Conservation (phyloP, 2,113 vertebrate species). For the Cyprinodon brontotheroides region DNA sequence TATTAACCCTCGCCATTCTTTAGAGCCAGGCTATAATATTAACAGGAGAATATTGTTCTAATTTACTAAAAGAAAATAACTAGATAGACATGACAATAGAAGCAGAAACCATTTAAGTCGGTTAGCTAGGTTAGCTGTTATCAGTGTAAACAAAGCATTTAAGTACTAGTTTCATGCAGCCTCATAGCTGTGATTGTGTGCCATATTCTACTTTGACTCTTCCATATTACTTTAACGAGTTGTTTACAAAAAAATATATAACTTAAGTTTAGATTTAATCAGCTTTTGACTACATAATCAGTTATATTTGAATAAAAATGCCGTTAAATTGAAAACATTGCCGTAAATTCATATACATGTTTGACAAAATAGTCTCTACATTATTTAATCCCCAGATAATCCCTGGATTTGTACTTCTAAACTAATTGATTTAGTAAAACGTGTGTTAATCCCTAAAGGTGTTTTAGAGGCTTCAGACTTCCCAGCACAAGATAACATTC, state of each 20-base stretch:
- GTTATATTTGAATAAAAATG: neutral
- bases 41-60: fast-evolving
- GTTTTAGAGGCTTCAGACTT: neutral
- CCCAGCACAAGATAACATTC: neutral
- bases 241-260: neutral
- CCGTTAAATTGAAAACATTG: neutral
- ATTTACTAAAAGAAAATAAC: neutral
- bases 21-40: neutral
- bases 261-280: neutral
- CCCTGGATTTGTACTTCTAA: neutral
- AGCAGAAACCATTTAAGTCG: neutral
- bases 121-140: conserved; percentile 23
- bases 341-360: fast-evolving
- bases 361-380: neutral
- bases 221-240: neutral
- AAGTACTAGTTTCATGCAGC: neutral
- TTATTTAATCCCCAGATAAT: conserved; percentile 4
- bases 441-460: conserved; percentile 2
- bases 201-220: neutral
- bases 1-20: neutral
- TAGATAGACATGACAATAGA: neutral
- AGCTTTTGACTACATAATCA: neutral
- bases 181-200: neutral
- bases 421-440: neutral
- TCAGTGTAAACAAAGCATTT: conserved; percentile 46